Evolutionary conservation across 2,797 vertebrate genomes (phyloP), one percentile per base, ranked within the genome.

Genomic region (Gymnoscopelus braueri): DNA sequence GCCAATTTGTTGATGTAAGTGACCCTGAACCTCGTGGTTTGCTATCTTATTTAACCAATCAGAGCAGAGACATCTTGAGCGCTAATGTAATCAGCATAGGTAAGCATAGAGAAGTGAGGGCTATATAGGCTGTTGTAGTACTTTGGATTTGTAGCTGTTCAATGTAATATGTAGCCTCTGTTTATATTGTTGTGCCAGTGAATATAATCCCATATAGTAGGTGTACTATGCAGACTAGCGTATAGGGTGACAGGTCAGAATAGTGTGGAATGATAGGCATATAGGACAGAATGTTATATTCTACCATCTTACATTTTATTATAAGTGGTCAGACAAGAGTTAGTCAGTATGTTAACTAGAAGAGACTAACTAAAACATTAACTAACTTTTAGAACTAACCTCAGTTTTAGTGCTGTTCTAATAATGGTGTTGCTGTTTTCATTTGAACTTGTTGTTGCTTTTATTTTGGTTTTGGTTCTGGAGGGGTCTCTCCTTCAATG

Each of bases 1-100:
- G 96, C 97, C 97, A 97, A 96, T 97, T 97, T 97, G 96, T 97
- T 96, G 95, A 98, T 98, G 97, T 98, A 98, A 98, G 97, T 98
- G 96, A 95, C 95, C 39, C 95, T 97, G 95, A 96, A 97, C 96
- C 97, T 95, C 94, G 96, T 97, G 96, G 95, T 96, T 96, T 96
- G 95, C 94, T 96, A 94, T 96, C 94, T 96, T 96, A 92, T 95
- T 97, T 94, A 93, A 95, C 88, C 90, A 92, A 89, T 91, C 83
- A 91, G 87, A 86, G 89, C 82, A 92, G 87, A 91, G 62, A 87
- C 73, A 79, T 74, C 73, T n/a, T 83, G 69, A 91, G 84, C 71
- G 83, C 1, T 73, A 92, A 87, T 0, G 72, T 67, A 84, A 77
- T 32, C 0, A 88, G 83, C 48, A 15, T 35, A 50, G 77, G 53